Percentiles rank a stretch among this genome's conserved stretches.
phyloP scores from a whole-genome alignment of 2,113 vertebrate species.

The Emberiza fucata region DNA sequence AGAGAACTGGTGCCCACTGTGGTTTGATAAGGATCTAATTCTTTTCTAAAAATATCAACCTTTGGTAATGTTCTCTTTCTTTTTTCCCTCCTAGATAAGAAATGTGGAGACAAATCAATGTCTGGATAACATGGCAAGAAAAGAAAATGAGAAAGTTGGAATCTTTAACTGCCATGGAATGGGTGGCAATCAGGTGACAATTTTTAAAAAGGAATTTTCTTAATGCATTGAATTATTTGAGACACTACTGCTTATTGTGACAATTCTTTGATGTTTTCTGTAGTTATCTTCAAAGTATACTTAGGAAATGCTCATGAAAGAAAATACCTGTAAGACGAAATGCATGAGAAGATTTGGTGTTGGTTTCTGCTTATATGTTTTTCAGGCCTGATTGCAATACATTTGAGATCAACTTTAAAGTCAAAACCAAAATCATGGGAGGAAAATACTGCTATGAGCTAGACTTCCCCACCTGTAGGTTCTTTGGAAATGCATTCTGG shows the following conservation, averaged over 20 bases:
- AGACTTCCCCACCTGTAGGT: neutral
- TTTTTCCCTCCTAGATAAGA: constrained; percentile 81
- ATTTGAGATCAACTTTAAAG: neutral
- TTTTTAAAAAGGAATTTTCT: neutral
- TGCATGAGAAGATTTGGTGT: neutral
- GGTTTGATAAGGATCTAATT: neutral
- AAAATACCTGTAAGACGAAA: neutral
- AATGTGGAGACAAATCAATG: constrained; percentile 99
- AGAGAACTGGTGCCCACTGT: neutral
- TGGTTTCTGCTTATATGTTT: neutral
- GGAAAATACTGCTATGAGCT: neutral
- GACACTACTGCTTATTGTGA: neutral
- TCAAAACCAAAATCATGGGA: neutral
- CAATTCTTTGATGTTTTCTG: neutral
- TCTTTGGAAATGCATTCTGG: neutral
- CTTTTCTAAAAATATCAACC: neutral
- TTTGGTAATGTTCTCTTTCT: neutral
- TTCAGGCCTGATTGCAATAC: neutral
- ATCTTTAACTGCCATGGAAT: constrained; percentile 99
- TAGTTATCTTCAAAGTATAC: neutral
- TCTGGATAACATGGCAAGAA: constrained; percentile 99
- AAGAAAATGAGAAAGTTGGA: constrained; percentile 98
- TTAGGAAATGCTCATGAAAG: neutral
- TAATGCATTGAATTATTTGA: neutral
- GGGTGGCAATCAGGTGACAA: constrained; percentile 95